Conservation (phyloP, 2,888 invertebrate genomes). For the Chaitophorus viminalis region DNA sequence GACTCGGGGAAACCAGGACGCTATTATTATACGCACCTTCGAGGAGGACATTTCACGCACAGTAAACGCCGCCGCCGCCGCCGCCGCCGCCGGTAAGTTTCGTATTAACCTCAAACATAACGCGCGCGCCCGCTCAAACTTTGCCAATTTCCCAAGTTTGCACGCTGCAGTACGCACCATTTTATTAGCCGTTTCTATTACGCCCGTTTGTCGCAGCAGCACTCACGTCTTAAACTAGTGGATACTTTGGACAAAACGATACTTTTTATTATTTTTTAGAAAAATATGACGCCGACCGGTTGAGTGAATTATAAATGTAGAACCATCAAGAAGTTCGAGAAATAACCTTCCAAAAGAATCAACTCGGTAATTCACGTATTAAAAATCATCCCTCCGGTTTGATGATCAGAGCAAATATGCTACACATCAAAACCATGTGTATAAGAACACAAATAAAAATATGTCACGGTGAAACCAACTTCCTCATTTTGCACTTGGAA, state of each 20-base stretch:
- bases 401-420: too few relatives aligned
- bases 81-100: slow-evolving; percentile 33
- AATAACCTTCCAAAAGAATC: too few relatives aligned
- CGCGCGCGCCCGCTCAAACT: slow-evolving; percentile 40
- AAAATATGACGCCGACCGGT: too few relatives aligned
- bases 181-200: slow-evolving; percentile 47
- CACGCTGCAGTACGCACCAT: slow-evolving; percentile 9
- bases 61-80: slow-evolving; percentile 27
- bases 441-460: too few relatives aligned
- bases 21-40: slow-evolving; percentile 35
- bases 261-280: slow-evolving; percentile 31
- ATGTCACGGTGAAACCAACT: too few relatives aligned
- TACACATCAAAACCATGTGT: too few relatives aligned
- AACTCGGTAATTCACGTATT: too few relatives aligned
- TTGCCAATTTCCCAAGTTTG: slow-evolving; percentile 55
- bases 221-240: slow-evolving; percentile 16
- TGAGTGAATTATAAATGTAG: too few relatives aligned
- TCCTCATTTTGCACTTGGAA: too few relatives aligned
- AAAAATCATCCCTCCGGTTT: too few relatives aligned
- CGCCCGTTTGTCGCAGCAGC: not conserved
- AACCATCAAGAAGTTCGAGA: too few relatives aligned
- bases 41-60: slow-evolving; percentile 37
- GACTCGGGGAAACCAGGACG: not conserved
- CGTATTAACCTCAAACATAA: slow-evolving; percentile 51
- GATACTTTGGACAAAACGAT: slow-evolving; percentile 27